Conservation (phyloP, 92 coral and sea anemone species). For the Palythoa grandis region DNA sequence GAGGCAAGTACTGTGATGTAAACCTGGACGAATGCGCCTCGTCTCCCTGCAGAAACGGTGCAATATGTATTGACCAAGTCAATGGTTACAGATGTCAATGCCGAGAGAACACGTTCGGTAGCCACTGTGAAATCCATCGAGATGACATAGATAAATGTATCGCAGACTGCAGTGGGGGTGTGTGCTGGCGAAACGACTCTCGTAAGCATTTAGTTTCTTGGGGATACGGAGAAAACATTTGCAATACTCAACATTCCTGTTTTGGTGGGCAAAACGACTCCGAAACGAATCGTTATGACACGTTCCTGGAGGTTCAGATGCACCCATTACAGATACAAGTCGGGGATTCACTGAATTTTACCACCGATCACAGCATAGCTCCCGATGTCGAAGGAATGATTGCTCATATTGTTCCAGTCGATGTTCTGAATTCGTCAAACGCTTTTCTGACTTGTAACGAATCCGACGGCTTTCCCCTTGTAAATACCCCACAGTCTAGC, state of each 20-base stretch:
- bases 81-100: constrained; percentile 90
- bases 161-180: constrained; percentile 72
- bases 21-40: constrained; percentile 92
- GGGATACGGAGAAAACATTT: constrained; percentile 91
- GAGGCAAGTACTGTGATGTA: constrained; percentile 82
- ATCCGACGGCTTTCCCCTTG: constrained; percentile 79
- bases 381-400: constrained; percentile 73
- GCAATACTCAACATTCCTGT: constrained; percentile 88
- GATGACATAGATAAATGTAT: constrained; percentile 74
- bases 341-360: constrained; percentile 89
- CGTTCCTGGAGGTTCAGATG: constrained; percentile 88
- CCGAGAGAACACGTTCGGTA: constrained; percentile 79
- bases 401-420: constrained; percentile 70
- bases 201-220: constrained; percentile 60
- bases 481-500: constrained; percentile 53
- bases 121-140: constrained; percentile 83
- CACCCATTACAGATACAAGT: constrained; percentile 91
- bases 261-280: constrained; percentile 81
- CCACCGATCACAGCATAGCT: constrained; percentile 80
- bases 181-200: constrained; percentile 90
- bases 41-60: constrained; percentile 90
- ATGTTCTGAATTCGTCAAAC: constrained; percentile 57
- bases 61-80: constrained; percentile 85
- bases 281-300: constrained; percentile 69
- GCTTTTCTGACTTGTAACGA: constrained; percentile 84